A percentile compares a stretch with the other conserved stretches of the same genome.
phyloP scores from a whole-genome alignment of 2,113 vertebrate genomes.

The Caloenas nicobarica region DNA sequence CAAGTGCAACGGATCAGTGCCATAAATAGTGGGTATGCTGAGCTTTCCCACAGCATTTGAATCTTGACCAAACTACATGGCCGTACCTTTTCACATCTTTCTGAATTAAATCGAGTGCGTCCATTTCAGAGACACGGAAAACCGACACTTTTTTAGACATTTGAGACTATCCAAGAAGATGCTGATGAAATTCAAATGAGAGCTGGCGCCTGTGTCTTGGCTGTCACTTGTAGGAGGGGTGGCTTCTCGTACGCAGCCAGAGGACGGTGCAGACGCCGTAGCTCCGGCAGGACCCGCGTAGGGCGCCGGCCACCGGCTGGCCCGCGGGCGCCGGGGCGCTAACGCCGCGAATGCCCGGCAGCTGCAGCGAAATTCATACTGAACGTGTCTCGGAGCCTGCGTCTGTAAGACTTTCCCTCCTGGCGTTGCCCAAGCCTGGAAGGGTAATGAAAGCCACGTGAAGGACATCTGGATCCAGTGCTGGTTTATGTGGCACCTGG shows the following conservation, averaged over 20 bases:
- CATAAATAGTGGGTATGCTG: rapidly evolving
- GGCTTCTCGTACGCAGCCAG: rapidly evolving
- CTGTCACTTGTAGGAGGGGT: neutral
- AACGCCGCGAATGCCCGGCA: neutral
- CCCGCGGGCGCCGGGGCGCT: no score
- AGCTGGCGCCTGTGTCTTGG: neutral
- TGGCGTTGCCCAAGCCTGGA: neutral
- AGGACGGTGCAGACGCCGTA: neutral
- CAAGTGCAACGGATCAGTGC: rapidly evolving
- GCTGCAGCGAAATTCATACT: neutral
- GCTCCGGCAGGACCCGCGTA: neutral
- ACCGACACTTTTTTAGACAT: rapidly evolving
- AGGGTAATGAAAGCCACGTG: slow-evolving; percentile 12
- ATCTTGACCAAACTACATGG: neutral
- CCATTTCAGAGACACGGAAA: neutral
- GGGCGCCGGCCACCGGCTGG: no score
- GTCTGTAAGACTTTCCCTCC: neutral
- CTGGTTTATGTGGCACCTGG: slow-evolving; percentile 11
- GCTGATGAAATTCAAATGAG: neutral
- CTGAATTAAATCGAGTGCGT: neutral
- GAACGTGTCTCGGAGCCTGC: neutral
- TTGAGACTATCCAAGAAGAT: neutral
- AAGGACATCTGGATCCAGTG: slow-evolving; percentile 24
- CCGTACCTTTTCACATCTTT: rapidly evolving
- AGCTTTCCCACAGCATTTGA: neutral